Conservation (phyloP, 2,113 vertebrate species). For the Clarias gariepinus region DNA sequence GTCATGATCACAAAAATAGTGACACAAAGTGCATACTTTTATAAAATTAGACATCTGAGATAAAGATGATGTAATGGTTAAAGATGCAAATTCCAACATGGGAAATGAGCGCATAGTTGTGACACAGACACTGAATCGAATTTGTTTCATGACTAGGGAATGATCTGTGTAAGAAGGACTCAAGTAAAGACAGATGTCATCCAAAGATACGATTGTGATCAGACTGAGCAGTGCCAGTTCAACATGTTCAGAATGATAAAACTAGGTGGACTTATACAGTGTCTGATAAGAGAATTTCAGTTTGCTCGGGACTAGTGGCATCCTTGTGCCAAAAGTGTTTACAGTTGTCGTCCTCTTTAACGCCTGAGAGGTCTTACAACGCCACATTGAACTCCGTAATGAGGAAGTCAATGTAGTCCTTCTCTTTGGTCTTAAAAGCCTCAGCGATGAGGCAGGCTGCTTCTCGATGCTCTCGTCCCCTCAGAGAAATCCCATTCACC, state of each 20-base stretch:
- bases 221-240: not conserved
- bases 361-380: conserved; percentile 73
- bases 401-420: conserved; percentile 90
- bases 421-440: conserved; percentile 96
- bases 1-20: not conserved
- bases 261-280: not conserved
- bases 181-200: not conserved
- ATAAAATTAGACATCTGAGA: conserved; percentile 38
- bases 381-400: conserved; percentile 96
- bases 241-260: conserved; percentile 6
- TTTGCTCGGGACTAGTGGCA: not conserved
- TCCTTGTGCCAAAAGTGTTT: not conserved
- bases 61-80: conserved; percentile 9
- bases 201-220: not conserved
- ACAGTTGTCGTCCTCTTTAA: not conserved
- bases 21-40: not conserved
- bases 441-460: conserved; percentile 92
- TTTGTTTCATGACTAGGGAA: not conserved
- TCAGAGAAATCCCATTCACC: conserved; percentile 85
- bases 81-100: not conserved
- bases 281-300: not conserved
- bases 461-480: conserved; percentile 89
- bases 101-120: not conserved
- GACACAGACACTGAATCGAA: conserved; percentile 3
- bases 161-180: not conserved